Conservation (phyloP, 2,888 invertebrate species). For the Agrochola litura region DNA sequence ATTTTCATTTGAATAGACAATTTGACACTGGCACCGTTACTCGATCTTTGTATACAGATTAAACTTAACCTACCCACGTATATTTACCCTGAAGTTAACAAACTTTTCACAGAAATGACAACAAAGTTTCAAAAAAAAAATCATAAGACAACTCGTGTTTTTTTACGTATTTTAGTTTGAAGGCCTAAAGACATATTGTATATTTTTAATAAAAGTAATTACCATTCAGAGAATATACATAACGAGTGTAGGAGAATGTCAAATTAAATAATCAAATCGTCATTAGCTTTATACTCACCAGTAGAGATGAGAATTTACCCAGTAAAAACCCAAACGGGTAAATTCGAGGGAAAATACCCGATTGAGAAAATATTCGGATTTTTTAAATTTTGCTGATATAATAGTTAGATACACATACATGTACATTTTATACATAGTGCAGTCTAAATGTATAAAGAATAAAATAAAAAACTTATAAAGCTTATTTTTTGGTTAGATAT, state of each 20-base stretch:
- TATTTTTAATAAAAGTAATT: constrained; percentile 17
- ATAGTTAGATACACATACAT: too few relatives aligned
- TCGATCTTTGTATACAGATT: constrained; percentile 67
- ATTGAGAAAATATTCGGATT: too few relatives aligned
- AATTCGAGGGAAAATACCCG: too few relatives aligned
- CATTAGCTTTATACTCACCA: constrained; percentile 3
- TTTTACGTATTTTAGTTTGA: background rate
- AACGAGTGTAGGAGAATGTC: background rate
- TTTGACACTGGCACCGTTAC: constrained; percentile 81
- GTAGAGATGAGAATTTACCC: too few relatives aligned
- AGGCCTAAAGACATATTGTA: background rate
- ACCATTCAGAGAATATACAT: background rate
- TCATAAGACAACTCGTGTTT: background rate
- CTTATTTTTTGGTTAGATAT: too few relatives aligned
- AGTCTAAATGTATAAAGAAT: too few relatives aligned
- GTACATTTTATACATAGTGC: too few relatives aligned
- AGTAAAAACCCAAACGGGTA: too few relatives aligned
- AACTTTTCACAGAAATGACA: background rate
- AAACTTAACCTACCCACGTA: constrained; percentile 28
- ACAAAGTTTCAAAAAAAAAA: background rate
- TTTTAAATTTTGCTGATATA: too few relatives aligned
- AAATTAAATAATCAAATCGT: constrained; percentile 32
- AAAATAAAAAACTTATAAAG: too few relatives aligned
- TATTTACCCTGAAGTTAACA: background rate
- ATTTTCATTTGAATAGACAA: constrained; percentile 80